These are phyloP conservation scores for Chelmon rostratus DNA, from an alignment of 2,797 vertebrate species.

Conservation along the genomic window DNA sequence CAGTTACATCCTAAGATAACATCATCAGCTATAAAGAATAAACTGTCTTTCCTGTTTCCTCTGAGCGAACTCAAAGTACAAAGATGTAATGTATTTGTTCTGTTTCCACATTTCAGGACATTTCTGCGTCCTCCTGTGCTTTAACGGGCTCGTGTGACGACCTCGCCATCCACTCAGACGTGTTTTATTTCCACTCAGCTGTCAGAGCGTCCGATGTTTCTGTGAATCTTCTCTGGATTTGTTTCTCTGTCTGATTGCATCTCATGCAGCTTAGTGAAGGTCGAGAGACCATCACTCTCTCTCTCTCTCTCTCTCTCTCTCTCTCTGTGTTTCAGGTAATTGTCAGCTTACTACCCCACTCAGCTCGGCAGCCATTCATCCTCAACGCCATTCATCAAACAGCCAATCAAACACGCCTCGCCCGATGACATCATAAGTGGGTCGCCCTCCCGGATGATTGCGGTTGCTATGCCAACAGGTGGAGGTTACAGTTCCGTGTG, in stretches of 20 bases:
- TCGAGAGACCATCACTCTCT: neutral
- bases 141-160: too few relatives aligned
- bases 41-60: too few relatives aligned
- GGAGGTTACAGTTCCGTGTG: constrained; percentile 48
- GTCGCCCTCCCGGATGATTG: constrained; percentile 49
- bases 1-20: too few relatives aligned
- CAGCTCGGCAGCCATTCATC: constrained; percentile 11
- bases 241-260: neutral
- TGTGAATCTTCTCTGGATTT: too few relatives aligned
- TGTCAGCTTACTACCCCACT: neutral
- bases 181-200: too few relatives aligned
- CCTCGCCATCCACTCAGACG: too few relatives aligned
- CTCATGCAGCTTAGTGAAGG: neutral
- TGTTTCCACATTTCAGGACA: too few relatives aligned
- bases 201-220: too few relatives aligned
- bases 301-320: neutral
- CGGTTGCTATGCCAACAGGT: constrained; percentile 64
- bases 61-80: too few relatives aligned
- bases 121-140: too few relatives aligned
- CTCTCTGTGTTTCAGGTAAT: neutral
- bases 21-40: too few relatives aligned
- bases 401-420: constrained; percentile 34
- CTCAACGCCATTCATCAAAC: constrained; percentile 33
- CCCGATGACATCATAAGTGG: constrained; percentile 49
- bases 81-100: too few relatives aligned